Conservation (phyloP, 2,113 vertebrate genomes). For the Agapornis roseicollis region DNA sequence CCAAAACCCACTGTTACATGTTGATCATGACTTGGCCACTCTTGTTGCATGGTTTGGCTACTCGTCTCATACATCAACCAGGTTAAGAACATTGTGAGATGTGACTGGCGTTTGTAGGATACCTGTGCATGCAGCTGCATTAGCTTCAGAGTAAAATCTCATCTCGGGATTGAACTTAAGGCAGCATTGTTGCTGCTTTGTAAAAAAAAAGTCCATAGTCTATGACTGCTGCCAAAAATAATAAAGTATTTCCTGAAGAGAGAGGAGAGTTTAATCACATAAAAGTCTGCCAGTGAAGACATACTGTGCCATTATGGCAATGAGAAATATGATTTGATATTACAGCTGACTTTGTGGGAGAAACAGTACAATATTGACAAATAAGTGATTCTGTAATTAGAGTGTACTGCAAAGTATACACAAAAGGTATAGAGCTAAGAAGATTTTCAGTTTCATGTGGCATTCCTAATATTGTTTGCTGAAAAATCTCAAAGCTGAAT, state of each 20-base stretch:
- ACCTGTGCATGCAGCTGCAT: not conserved
- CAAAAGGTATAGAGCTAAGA: not conserved
- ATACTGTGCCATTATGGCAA: not conserved
- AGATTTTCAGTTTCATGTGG: not conserved
- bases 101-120: not conserved
- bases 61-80: not conserved
- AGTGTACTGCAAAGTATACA: not conserved
- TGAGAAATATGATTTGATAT: conserved; percentile 1
- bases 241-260: not conserved
- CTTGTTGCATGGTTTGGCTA: not conserved
- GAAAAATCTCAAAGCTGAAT: not conserved
- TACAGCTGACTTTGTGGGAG: not conserved
- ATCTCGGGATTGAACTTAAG: not conserved
- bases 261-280: conserved; percentile 17
- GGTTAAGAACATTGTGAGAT: not conserved
- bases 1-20: not conserved
- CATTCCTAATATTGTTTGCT: not conserved
- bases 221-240: conserved; percentile 34
- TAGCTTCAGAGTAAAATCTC: conserved; percentile 1
- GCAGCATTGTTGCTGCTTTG: not conserved
- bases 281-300: not conserved
- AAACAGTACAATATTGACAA: not conserved
- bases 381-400: not conserved
- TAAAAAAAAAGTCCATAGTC: not conserved
- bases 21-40: not conserved